Conservation (phyloP, 2,888 invertebrate genomes). For the Hydriomena furcata region DNA sequence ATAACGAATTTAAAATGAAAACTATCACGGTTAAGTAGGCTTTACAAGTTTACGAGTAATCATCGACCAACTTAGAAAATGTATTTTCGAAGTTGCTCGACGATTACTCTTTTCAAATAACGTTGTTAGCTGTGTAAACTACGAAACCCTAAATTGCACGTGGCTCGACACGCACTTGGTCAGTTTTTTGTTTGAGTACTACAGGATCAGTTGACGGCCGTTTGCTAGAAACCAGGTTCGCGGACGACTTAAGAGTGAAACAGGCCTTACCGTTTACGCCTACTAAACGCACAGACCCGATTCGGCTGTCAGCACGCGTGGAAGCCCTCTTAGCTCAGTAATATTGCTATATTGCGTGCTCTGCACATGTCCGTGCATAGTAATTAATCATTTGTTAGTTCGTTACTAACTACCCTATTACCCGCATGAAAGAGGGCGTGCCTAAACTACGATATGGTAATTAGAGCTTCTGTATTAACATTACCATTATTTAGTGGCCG, state of each 20-base stretch:
- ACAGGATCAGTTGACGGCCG: no score
- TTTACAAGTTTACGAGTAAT: no score
- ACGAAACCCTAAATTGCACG: no score
- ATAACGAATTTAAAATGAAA: no score
- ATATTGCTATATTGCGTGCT: slow-evolving; percentile 33
- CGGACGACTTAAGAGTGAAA: not conserved
- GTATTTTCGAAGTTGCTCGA: no score
- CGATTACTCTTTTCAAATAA: no score
- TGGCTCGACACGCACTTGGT: no score
- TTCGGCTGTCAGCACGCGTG: not conserved
- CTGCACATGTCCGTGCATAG: slow-evolving; percentile 48
- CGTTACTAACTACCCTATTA: slow-evolving; percentile 52
- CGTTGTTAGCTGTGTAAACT: no score
- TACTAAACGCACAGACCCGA: not conserved
- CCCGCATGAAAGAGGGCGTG: slow-evolving; percentile 44
- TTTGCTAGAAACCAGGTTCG: no score
- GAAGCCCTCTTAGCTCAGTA: slow-evolving; percentile 16
- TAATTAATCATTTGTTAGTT: slow-evolving; percentile 60
- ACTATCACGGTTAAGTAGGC: no score
- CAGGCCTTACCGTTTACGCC: not conserved
- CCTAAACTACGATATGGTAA: slow-evolving; percentile 25
- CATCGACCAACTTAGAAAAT: no score
- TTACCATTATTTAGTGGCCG: slow-evolving; percentile 20
- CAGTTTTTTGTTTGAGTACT: no score
- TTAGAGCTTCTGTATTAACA: slow-evolving; percentile 20